A percentile compares a stretch with the other conserved stretches of the same genome.
phyloP scores from a whole-genome alignment of 2,113 vertebrate genomes.

The Montifringilla adamsi region DNA sequence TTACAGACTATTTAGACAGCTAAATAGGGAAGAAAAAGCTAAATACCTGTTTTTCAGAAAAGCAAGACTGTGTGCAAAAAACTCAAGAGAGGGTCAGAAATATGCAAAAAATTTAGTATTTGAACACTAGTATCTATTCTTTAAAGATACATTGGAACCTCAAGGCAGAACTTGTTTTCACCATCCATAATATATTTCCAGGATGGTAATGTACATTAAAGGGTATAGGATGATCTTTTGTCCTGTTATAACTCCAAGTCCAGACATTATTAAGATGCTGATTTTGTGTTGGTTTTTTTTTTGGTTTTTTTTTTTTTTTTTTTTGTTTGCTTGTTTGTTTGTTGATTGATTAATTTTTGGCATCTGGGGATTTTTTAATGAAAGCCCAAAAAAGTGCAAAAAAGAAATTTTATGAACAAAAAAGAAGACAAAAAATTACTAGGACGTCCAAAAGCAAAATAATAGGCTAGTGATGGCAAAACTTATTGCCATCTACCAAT shows the following conservation, averaged over 20 bases:
- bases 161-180: background rate
- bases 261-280: background rate
- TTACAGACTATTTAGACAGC: background rate
- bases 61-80: background rate
- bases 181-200: background rate
- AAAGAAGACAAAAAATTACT: background rate
- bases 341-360: background rate
- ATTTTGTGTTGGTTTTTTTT: rapidly evolving
- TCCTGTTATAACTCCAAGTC: background rate
- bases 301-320: rapidly evolving
- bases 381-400: background rate
- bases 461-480: background rate
- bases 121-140: background rate
- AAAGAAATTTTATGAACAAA: background rate
- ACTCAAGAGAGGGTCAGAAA: background rate
- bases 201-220: background rate
- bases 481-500: background rate
- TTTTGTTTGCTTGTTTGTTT: background rate
- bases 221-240: background rate
- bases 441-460: background rate
- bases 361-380: background rate
- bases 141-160: background rate
- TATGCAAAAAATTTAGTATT: background rate
- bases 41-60: background rate
- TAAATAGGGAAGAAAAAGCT: background rate